Evolutionary conservation across 2,888 invertebrate genomes (phyloP), one percentile per base, ranked within the genome.

Genomic region (Sclerodermus sp.): DNA sequence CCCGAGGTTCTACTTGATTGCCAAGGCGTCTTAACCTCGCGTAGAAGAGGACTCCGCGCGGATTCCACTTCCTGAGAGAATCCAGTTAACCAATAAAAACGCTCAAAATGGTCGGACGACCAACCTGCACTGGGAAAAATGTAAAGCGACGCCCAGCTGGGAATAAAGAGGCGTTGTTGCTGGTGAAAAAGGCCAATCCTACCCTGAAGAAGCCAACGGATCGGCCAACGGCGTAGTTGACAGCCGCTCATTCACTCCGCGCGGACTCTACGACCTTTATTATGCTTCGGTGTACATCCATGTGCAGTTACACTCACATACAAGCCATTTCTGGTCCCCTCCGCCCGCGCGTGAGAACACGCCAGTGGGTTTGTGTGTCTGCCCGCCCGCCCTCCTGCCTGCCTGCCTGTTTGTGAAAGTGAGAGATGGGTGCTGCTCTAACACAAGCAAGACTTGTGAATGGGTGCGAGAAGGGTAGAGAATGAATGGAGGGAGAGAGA

Each of bases 1-100:
- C 70, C 71, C 69, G 72, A 75, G 76, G 76, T 76, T 77, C 76
- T 76, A 77, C 77, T 76, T 77, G 77, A 77, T 77, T 76, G 77
- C 76, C 73, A 68, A 74, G 75, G 77, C 76, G 75, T 76, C 77
- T 77, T 77, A 76, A 76, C 76, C 76, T 72, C 76, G 55, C 53
- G 4, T 23, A 23, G 23, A 23, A 23, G 23, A 5, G 2, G 15
- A 48, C 56, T 74, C 74, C 74, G 71, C 73, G 72, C 71, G 75
- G 74, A 73, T 60, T 60, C 42, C 5, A 3, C 23, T 23, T 23
- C 8, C 23, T 8, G 23, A 5, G 4, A 8, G 8, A 8, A 8
- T 23, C 23, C 4, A 23, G 23, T 23, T 8, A 47, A 55, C 75
- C 73, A 66, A 70, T 68, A 58, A 66, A 64, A 61, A 23, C 4